phyloP scores from a whole-genome alignment of 2,797 vertebrate genomes.

The Anolis apletophallus region DNA sequence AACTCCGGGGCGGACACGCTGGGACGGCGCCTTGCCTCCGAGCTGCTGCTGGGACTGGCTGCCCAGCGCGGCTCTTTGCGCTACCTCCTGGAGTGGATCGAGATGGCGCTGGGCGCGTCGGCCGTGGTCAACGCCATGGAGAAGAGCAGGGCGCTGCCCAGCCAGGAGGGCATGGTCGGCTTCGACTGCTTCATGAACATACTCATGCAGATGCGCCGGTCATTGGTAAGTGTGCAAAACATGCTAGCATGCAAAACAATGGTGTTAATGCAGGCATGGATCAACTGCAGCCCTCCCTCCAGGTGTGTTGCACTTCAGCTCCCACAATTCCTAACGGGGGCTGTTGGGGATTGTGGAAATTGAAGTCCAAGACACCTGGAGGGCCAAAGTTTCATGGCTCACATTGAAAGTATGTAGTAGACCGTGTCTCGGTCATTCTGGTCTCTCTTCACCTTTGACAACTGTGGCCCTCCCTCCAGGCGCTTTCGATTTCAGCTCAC shows the following conservation, averaged over 20 bases:
- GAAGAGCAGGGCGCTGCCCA: conserved; percentile 82
- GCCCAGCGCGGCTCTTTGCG: conserved; percentile 94
- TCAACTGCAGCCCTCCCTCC: too few species aligned
- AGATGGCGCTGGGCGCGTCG: conserved; percentile 95
- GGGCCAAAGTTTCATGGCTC: too few species aligned
- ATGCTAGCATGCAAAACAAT: background rate
- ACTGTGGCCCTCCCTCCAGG: too few species aligned
- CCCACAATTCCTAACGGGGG: too few species aligned
- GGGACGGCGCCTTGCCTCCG: conserved; percentile 92
- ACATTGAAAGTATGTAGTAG: too few species aligned
- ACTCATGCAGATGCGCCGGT: conserved; percentile 96
- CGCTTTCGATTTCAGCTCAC: too few species aligned
- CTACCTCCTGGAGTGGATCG: conserved; percentile 97
- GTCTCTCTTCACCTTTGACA: too few species aligned
- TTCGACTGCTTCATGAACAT: conserved; percentile 99
- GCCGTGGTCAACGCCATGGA: conserved; percentile 91
- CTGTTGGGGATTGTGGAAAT: too few species aligned
- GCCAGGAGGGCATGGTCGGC: conserved; percentile 92
- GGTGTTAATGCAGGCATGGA: too few species aligned
- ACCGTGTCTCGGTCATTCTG: too few species aligned
- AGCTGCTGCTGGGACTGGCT: conserved; percentile 93
- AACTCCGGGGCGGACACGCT: conserved; percentile 95
- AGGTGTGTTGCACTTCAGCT: too few species aligned
- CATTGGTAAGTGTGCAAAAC: conserved; percentile 85
- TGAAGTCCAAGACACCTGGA: too few species aligned